Evolutionary conservation across 2,113 vertebrate genomes (phyloP).

Genomic region (Pagrus major): DNA sequence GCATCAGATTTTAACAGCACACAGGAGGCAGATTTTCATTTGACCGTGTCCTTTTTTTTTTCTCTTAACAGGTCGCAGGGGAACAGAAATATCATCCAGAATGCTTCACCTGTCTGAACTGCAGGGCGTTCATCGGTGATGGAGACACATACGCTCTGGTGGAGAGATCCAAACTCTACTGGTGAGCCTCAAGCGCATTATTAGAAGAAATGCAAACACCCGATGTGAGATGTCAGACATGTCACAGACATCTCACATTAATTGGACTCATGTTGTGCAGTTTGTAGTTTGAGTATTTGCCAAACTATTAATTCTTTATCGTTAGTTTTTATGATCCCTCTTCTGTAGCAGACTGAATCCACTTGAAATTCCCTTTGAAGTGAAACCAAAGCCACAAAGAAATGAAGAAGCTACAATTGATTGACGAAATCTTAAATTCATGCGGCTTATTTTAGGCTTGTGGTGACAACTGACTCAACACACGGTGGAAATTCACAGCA

Average conservation of each 20-base stretch:
- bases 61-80: constrained; percentile 89
- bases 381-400: constrained; percentile 23
- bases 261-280: background rate
- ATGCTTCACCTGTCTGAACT: constrained; percentile 96
- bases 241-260: no score
- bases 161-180: constrained; percentile 98
- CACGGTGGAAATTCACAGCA: background rate
- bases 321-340: constrained; percentile 16
- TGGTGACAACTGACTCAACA: constrained; percentile 14
- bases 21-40: background rate
- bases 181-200: constrained; percentile 82
- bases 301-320: constrained; percentile 9
- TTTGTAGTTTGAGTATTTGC: background rate
- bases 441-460: constrained; percentile 28
- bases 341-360: constrained; percentile 26
- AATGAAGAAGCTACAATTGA: constrained; percentile 4
- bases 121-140: constrained; percentile 93
- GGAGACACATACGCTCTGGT: constrained; percentile 97
- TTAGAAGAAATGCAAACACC: background rate
- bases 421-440: constrained; percentile 33
- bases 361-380: constrained; percentile 32
- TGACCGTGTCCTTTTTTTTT: background rate
- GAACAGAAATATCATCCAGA: constrained; percentile 99
- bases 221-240: background rate
- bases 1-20: background rate